Evolutionary conservation across 2,888 invertebrate species (phyloP).

Genomic region (Dicyrtoma fusca): DNA sequence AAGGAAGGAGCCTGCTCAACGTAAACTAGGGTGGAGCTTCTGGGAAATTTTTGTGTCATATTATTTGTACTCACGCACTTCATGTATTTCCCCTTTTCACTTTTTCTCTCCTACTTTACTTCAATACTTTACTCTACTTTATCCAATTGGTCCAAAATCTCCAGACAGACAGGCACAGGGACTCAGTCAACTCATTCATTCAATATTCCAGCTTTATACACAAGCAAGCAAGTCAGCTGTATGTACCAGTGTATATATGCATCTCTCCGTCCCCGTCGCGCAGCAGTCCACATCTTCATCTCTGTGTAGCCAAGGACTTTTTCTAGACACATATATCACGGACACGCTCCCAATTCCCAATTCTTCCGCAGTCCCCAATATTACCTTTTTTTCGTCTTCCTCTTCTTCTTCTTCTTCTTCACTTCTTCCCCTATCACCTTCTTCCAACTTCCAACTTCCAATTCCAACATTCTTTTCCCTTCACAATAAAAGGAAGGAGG

Average conservation of each 20-base stretch:
- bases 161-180: too few species aligned
- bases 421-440: neutral
- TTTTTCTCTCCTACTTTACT: neutral
- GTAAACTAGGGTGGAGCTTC: conserved; percentile 16
- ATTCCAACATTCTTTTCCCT: neutral
- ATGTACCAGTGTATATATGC: too few species aligned
- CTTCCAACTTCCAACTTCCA: neutral
- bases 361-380: neutral
- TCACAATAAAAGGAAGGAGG: neutral
- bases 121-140: conserved; percentile 12
- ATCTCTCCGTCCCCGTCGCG: too few species aligned
- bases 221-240: too few species aligned
- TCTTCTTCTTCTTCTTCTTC: neutral
- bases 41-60: conserved; percentile 14
- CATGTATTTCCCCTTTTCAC: conserved; percentile 10
- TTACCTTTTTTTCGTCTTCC: neutral
- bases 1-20: conserved; percentile 18
- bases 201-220: too few species aligned
- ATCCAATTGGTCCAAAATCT: conserved; percentile 11
- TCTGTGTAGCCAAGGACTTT: too few species aligned
- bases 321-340: too few species aligned
- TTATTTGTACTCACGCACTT: conserved; percentile 8
- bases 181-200: too few species aligned
- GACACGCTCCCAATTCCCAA: too few species aligned
- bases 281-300: too few species aligned